Evolutionary conservation across 2,888 invertebrate species (phyloP).

Genomic region (Erebia aethiops): DNA sequence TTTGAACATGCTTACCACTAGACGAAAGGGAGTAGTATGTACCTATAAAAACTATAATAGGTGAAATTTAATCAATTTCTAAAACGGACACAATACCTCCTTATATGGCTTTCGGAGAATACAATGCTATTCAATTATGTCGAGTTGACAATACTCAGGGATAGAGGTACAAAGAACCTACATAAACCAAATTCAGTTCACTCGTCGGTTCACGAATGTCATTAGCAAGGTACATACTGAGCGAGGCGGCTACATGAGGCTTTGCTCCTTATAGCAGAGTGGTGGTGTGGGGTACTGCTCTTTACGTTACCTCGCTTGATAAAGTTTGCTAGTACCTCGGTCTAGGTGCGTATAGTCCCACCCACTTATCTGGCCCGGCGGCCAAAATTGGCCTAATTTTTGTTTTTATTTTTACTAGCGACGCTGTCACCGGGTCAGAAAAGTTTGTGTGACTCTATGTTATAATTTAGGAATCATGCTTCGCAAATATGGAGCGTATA

Average conservation of each 20-base stretch:
- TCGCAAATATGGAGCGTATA: neutral
- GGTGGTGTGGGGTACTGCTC: neutral
- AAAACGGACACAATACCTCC: slow-evolving; percentile 17
- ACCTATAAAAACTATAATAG: slow-evolving; percentile 8
- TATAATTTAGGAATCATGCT: too few relatives aligned
- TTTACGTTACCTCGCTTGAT: neutral
- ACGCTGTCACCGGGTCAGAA: too few relatives aligned
- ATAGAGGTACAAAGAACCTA: slow-evolving; percentile 48
- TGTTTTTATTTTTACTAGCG: neutral
- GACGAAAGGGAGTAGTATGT: neutral
- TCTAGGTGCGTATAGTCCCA: neutral
- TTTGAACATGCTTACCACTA: too few relatives aligned
- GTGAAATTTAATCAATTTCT: slow-evolving; percentile 33
- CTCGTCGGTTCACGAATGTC: slow-evolving; percentile 29
- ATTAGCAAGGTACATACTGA: neutral
- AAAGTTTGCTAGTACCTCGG: neutral
- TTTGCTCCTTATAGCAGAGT: neutral
- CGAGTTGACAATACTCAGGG: slow-evolving; percentile 43
- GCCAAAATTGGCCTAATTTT: neutral
- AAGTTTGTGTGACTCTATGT: too few relatives aligned
- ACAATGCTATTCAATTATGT: slow-evolving; percentile 46
- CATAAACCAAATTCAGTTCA: slow-evolving; percentile 43
- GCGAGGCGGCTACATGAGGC: neutral
- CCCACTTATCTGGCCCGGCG: too few relatives aligned
- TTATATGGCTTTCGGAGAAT: slow-evolving; percentile 14